Base-by-base conservation (phyloP, 2,797 vertebrate species). In the Lycodopsis pacificus region DNA sequence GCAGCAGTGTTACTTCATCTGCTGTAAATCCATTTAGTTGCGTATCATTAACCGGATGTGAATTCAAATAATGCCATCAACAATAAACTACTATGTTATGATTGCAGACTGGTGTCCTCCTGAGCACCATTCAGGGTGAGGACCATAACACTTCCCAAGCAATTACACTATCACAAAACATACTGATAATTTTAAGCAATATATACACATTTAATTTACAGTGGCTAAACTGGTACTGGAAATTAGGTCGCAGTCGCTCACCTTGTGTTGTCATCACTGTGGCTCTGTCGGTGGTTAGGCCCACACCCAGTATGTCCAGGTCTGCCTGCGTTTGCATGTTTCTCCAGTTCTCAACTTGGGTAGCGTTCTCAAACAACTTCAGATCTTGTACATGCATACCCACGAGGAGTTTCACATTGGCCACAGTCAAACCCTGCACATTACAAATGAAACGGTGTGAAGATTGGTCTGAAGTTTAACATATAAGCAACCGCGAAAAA, bases 361-460 rank as follows among this genome's bases (percentile, higher is more conserved):
- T n/a, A 1, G 90, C 71, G 0, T 90, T 90, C 80, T 94, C 86
- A 92, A 94, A 94, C 44, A 85, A 9, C 84, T 94, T 93, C 82
- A 95, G 85, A 58, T 93, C 86, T 0, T 1, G 15, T 6, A 93
- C 4, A 0, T 80, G 62, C 1, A 0, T 7, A 7, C 91, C 89
- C 82, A 94, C 7, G 40, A 95, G 86, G 58, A 56, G 69, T 69
- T 44, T 20, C 10, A 94, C 90, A 2, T 90, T 56, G 1, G 27
- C 20, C 56, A 94, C 92, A 4, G 64, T 90, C 66, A 95, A 82
- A 38, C 1, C 51, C 94, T 93, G 80, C 25, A 46, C 9, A 71
- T 73, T 72, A 48, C 17, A 72, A 63, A 63, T 20, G 2, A 75
- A 73, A 66, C 19, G 59, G 10, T 17, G n/a, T 49, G 10, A 7